Evolutionary conservation across 1,140 invertebrate genomes (phyloP), one percentile per base, ranked within the genome.

Genomic region (Bombus picipes): DNA sequence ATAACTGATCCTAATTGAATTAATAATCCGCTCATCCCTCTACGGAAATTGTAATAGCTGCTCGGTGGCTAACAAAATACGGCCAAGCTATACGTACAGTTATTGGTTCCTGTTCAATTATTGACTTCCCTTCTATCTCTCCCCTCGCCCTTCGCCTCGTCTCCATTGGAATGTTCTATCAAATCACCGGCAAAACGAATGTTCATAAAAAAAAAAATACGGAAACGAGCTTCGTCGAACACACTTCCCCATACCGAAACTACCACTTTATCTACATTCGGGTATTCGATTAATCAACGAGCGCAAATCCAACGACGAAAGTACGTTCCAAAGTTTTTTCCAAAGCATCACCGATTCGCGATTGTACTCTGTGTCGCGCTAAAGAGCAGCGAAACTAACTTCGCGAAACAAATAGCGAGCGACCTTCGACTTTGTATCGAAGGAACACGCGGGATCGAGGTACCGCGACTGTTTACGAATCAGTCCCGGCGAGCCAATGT

Each of bases 1-100:
- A 89, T 89, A 89, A 89, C 72, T 77, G 79, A 75, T 89, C 88
- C 83, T 89, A 89, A 89, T 86, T 88, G 66, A 89, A 89, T 89
- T 89, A 89, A 89, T 89, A 88, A 89, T 87, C 85, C 76, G 47
- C 34, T 75, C 80, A 71, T 87, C 85, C 84, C 84, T 82, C 80
- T 62, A 83, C 81, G 88, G 80, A 86, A 89, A 89, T 89, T 82
- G 81, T 87, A 89, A 78, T 89, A 89, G 85, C 85, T 76, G 86
- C 65, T 83, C 70, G 79, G 76, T 74, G 88, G 88, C 88, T 89
- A 87, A 62, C 77, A 75, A 86, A 89, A 89, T 82, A 81, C 86
- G 85, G 66, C 47, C 78, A 66, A 66, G 75, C 43, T 82, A 87
- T 47, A 87, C 81, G 76, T 85, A 88, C 76, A 81, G 77, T 88